These are phyloP conservation scores for Margaritifera margaritifera DNA, from an alignment of 2,888 invertebrate genomes.

Conservation along the genomic window DNA sequence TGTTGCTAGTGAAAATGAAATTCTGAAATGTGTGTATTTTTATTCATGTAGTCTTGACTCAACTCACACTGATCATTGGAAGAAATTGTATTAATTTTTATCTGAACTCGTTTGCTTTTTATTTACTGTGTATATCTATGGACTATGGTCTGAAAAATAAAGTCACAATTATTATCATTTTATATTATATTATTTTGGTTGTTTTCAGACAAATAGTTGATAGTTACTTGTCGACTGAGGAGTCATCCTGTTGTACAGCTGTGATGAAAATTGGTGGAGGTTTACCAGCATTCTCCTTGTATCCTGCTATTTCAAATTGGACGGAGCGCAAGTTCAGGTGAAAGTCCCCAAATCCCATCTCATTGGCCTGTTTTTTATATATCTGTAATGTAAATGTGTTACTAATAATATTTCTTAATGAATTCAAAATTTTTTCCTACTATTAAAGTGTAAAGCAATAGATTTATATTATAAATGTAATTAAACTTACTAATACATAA, in stretches of 20 bases:
- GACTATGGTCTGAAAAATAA: too few relatives aligned
- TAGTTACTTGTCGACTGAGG: conserved; percentile 67
- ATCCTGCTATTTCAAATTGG: conserved; percentile 72
- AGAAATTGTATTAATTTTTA: too few relatives aligned
- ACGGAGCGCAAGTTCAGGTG: conserved; percentile 70
- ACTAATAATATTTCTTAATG: neutral
- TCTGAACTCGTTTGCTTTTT: too few relatives aligned
- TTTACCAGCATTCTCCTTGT: conserved; percentile 68
- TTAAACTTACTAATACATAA: too few relatives aligned
- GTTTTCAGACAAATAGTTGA: neutral
- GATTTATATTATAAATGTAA: too few relatives aligned
- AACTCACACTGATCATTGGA: too few relatives aligned
- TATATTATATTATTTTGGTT: neutral
- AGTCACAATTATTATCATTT: neutral
- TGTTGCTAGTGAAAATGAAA: too few relatives aligned
- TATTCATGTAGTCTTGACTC: too few relatives aligned
- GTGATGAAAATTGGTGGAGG: conserved; percentile 70
- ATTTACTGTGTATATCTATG: too few relatives aligned
- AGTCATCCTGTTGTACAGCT: conserved; percentile 67
- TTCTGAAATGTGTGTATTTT: too few relatives aligned
- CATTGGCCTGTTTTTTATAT: conserved; percentile 65
- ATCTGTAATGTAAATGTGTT: conserved; percentile 45
- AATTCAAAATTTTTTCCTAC: too few relatives aligned
- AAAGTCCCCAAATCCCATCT: conserved; percentile 70
- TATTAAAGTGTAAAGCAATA: too few relatives aligned